A percentile compares a stretch with the other conserved stretches of the same genome.
Conservation (phyloP, 2,113 vertebrate species). For the Talpa occidentalis region DNA sequence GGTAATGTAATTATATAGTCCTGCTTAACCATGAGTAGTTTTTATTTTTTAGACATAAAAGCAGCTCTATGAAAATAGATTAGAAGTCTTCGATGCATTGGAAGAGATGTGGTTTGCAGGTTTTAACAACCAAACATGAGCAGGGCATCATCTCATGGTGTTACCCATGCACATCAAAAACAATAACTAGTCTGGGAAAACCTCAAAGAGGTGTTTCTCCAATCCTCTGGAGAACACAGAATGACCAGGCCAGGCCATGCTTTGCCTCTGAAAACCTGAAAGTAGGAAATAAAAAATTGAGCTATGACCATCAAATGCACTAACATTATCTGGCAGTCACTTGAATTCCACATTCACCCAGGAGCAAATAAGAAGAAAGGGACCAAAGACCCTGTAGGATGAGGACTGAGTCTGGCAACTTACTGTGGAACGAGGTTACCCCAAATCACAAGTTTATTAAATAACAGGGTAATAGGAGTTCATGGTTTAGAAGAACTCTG, state of each 20-base stretch:
- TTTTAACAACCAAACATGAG: not conserved
- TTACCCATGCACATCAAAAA: not conserved
- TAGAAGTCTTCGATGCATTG: not conserved
- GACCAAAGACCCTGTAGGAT: not conserved
- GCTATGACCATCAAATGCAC: not conserved
- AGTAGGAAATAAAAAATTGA: not conserved
- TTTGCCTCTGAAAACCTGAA: not conserved
- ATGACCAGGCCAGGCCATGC: too few relatives aligned
- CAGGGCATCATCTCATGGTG: not conserved
- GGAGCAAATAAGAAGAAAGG: not conserved
- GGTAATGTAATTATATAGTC: not conserved
- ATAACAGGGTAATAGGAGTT: not conserved
- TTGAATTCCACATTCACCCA: not conserved
- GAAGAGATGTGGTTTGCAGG: not conserved
- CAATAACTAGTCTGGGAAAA: not conserved
- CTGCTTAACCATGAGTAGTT: constrained; percentile 38
- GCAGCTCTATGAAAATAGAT: constrained; percentile 19
- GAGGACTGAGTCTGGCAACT: not conserved
- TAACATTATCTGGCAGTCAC: not conserved
- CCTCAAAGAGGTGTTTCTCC: not conserved
- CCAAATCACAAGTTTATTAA: not conserved
- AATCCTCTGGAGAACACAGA: not conserved
- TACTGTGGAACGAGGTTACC: not conserved
- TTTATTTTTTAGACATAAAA: constrained; percentile 42
- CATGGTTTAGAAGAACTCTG: not conserved